Evolutionary conservation across 2,113 vertebrate genomes (phyloP).

Genomic region (Tautogolabrus adspersus): DNA sequence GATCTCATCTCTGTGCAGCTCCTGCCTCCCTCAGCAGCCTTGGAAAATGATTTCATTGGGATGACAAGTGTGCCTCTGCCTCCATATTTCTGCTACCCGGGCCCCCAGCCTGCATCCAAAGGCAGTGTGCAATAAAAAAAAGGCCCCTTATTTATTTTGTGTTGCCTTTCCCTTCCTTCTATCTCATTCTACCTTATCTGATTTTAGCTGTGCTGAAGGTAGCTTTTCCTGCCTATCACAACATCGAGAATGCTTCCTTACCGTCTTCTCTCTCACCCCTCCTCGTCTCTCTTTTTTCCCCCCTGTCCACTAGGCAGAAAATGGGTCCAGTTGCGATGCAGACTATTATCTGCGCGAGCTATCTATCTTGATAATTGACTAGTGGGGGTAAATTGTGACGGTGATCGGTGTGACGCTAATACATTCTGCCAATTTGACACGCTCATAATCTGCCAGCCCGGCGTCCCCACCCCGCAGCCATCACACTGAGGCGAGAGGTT

Average conservation of each 20-base stretch:
- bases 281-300: background rate
- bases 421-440: slow-evolving; percentile 65
- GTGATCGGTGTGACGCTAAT: slow-evolving; percentile 61
- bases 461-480: slow-evolving; percentile 40
- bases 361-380: slow-evolving; percentile 72
- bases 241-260: slow-evolving; percentile 33
- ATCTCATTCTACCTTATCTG: slow-evolving; percentile 37
- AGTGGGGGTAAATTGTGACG: slow-evolving; percentile 51
- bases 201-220: slow-evolving; percentile 63
- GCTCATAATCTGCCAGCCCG: slow-evolving; percentile 53
- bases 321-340: slow-evolving; percentile 35
- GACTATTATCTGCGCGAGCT: slow-evolving; percentile 55
- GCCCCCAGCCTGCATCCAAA: slow-evolving; percentile 46
- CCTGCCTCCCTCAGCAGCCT: slow-evolving; percentile 53
- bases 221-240: slow-evolving; percentile 58
- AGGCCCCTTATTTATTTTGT: background rate
- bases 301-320: slow-evolving; percentile 65
- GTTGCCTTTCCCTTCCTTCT: background rate
- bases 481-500: slow-evolving; percentile 36
- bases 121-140: slow-evolving; percentile 32
- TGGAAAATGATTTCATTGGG: slow-evolving; percentile 65
- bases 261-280: slow-evolving; percentile 1
- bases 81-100: slow-evolving; percentile 69
- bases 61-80: slow-evolving; percentile 67
- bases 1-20: slow-evolving; percentile 46